Percentiles rank a stretch among this genome's conserved stretches.
Conservation (phyloP, 2,888 invertebrate genomes). For the Microctonus brassicae region DNA sequence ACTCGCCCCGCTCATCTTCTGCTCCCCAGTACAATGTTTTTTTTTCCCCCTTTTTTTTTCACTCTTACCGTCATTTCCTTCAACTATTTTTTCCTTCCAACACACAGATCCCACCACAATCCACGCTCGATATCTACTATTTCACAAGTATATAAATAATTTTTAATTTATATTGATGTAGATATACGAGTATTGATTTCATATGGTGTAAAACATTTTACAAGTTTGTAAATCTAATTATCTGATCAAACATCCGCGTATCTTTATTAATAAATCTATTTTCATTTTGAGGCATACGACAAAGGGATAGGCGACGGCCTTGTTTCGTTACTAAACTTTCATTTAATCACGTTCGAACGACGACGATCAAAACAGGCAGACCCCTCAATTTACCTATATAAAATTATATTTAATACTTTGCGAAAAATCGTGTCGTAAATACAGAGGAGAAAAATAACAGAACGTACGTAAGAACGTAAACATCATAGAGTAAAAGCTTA, state of each 20-base stretch:
- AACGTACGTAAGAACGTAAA: neutral
- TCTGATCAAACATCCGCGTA: conserved; percentile 60
- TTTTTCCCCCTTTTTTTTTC: conserved; percentile 15
- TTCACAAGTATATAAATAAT: neutral
- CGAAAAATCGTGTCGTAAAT: neutral
- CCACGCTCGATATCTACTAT: neutral
- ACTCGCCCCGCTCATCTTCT: conserved; percentile 60
- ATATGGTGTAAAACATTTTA: conserved; percentile 42
- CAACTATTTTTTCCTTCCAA: conserved; percentile 12
- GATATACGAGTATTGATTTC: neutral
- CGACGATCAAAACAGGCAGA: conserved; percentile 48
- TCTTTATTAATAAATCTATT: conserved; percentile 61
- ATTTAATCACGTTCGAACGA: conserved; percentile 59
- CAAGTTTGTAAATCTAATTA: conserved; percentile 57
- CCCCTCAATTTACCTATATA: neutral
- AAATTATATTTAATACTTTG: neutral
- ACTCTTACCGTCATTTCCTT: conserved; percentile 16
- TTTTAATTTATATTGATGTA: neutral
- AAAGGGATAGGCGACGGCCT: conserved; percentile 13
- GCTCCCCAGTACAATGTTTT: conserved; percentile 51
- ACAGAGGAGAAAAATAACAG: neutral
- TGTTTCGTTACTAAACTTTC: conserved; percentile 56
- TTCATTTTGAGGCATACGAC: neutral
- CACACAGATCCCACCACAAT: neutral
- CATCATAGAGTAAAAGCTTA: conserved; percentile 41